These are phyloP conservation scores for Neodiprion virginianus DNA, from an alignment of 1,140 invertebrate genomes.

Conservation along the genomic window DNA sequence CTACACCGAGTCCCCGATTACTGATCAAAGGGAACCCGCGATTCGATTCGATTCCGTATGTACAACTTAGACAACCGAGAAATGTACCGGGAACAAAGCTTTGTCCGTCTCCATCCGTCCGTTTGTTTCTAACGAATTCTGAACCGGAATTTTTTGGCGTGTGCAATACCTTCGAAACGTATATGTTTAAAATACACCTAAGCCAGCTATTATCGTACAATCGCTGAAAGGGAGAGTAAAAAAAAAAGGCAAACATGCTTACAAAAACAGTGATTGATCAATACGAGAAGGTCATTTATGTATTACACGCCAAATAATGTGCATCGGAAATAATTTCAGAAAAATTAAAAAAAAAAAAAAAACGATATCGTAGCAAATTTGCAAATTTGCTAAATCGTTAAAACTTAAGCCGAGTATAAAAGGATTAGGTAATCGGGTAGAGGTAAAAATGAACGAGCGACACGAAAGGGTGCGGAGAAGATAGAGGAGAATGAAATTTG, in stretches of 20 bases:
- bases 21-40: background rate
- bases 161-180: no score
- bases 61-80: background rate
- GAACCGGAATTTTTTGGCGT: no score
- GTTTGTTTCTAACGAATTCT: background rate
- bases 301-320: no score
- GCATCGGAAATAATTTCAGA: no score
- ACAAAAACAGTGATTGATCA: no score
- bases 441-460: constrained; percentile 8
- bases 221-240: no score
- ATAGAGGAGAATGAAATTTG: background rate
- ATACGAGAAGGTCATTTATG: no score
- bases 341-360: background rate
- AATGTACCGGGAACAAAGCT: constrained; percentile 9
- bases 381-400: constrained; percentile 7
- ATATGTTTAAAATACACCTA: no score
- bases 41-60: background rate
- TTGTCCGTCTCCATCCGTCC: constrained; percentile 11
- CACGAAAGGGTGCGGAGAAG: constrained; percentile 9
- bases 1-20: background rate
- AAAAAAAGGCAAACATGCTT: no score
- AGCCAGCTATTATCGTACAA: no score
- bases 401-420: constrained; percentile 9
- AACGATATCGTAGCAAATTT: background rate
- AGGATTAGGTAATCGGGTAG: background rate